These are phyloP conservation scores for Graphium colonna DNA, from an alignment of 2,888 invertebrate species.

Conservation along the genomic window DNA sequence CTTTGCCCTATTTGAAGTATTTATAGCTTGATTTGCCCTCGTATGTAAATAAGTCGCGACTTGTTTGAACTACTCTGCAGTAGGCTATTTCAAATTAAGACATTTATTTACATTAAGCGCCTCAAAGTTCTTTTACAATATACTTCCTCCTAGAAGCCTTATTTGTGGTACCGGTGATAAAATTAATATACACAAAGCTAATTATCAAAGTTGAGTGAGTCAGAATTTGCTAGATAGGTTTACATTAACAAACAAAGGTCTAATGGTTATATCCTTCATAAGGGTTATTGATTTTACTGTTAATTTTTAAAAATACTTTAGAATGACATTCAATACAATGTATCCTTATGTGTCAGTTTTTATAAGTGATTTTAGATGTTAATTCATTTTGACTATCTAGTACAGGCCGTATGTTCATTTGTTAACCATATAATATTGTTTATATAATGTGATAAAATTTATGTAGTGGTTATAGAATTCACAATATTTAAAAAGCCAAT, in stretches of 20 bases:
- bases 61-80: not conserved
- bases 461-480: no score
- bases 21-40: constrained; percentile 24
- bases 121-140: constrained; percentile 11
- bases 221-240: not conserved
- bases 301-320: no score
- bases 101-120: constrained; percentile 26
- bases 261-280: constrained; percentile 25
- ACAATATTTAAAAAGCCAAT: no score
- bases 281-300: not conserved
- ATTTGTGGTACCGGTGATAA: constrained; percentile 8
- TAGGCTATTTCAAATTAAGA: constrained; percentile 13
- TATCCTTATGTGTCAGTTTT: not conserved
- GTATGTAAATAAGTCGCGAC: not conserved
- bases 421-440: no score
- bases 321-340: not conserved
- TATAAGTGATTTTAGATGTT: no score
- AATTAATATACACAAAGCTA: constrained; percentile 15
- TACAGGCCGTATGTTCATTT: no score
- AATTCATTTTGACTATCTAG: no score
- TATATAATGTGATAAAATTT: no score
- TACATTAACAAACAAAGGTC: not conserved
- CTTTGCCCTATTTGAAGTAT: constrained; percentile 45
- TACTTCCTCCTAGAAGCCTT: constrained; percentile 2
- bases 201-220: constrained; percentile 1